Evolutionary conservation across 2,797 vertebrate species (phyloP).

Genomic region (Petrocephalus schoutedeni): DNA sequence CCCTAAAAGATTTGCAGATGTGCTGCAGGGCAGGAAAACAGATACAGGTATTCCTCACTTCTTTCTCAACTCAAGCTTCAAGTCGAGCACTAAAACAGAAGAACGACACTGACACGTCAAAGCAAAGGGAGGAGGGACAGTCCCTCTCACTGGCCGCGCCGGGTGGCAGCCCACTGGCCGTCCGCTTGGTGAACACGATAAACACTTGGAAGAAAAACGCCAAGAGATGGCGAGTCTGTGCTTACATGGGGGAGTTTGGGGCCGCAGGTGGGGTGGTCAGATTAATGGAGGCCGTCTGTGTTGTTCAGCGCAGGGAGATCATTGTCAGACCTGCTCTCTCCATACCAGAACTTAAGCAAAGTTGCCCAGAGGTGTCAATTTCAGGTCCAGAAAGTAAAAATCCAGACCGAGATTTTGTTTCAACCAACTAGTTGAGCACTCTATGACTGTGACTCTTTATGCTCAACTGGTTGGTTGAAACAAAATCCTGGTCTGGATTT

Average conservation of each 20-base stretch:
- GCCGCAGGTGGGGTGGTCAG: not conserved
- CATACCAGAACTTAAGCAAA: not conserved
- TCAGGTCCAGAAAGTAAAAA: no score
- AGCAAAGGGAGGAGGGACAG: not conserved
- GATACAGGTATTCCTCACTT: not conserved
- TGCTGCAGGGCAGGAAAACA: not conserved
- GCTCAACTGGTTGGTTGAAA: no score
- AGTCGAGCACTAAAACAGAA: not conserved
- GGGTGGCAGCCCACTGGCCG: not conserved
- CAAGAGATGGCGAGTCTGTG: not conserved
- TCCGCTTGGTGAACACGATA: not conserved
- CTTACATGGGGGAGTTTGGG: not conserved
- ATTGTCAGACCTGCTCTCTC: not conserved
- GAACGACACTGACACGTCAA: not conserved
- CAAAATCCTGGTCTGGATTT: no score
- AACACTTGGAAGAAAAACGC: not conserved
- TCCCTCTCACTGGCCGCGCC: no score
- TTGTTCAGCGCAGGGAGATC: not conserved
- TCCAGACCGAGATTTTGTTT: no score
- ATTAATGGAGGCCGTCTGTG: not conserved
- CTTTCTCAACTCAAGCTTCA: not conserved
- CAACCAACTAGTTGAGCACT: no score
- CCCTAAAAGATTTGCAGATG: not conserved
- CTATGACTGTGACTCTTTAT: no score
- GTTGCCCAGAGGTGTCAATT: no score